These are phyloP conservation scores for Helicoverpa armigera DNA, from an alignment of 1,140 invertebrate species.

Conservation along the genomic window DNA sequence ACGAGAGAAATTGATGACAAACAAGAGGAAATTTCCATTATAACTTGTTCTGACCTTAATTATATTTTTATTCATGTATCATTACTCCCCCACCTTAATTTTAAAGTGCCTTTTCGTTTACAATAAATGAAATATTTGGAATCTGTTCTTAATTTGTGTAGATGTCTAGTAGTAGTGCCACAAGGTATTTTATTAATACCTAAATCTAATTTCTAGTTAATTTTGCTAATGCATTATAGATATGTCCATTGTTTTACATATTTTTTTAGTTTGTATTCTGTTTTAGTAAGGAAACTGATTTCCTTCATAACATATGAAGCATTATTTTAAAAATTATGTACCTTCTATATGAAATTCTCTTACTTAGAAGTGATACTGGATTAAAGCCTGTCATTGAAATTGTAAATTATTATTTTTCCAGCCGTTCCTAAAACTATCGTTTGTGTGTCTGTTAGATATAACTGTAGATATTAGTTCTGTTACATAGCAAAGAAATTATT, in stretches of 20 bases:
- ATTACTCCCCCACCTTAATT: constrained; percentile 65
- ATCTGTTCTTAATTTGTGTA: constrained; percentile 59
- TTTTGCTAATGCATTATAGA: constrained; percentile 70
- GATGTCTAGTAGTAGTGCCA: constrained; percentile 59
- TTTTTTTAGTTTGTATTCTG: constrained; percentile 66
- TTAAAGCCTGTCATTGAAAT: constrained; percentile 80
- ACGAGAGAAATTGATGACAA: constrained; percentile 79
- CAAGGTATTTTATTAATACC: constrained; percentile 52
- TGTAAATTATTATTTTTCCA: constrained; percentile 68
- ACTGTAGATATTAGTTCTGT: constrained; percentile 8
- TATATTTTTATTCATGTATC: constrained; percentile 55
- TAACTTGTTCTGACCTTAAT: constrained; percentile 58
- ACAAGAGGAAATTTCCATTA: constrained; percentile 69
- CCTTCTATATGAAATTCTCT: constrained; percentile 65
- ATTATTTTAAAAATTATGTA: constrained; percentile 72
- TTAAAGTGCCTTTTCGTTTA: constrained; percentile 66
- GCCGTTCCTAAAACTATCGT: constrained; percentile 42
- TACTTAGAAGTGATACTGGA: constrained; percentile 69
- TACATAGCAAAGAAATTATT: constrained; percentile 16
- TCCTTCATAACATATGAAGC: constrained; percentile 55
- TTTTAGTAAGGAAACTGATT: constrained; percentile 60
- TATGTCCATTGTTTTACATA: constrained; percentile 65
- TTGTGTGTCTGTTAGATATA: constrained; percentile 30
- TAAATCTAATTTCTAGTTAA: constrained; percentile 63
- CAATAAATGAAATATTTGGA: constrained; percentile 56